Evolutionary conservation across 2,797 vertebrate species (phyloP).

Genomic region (Eleutherodactylus coqui): DNA sequence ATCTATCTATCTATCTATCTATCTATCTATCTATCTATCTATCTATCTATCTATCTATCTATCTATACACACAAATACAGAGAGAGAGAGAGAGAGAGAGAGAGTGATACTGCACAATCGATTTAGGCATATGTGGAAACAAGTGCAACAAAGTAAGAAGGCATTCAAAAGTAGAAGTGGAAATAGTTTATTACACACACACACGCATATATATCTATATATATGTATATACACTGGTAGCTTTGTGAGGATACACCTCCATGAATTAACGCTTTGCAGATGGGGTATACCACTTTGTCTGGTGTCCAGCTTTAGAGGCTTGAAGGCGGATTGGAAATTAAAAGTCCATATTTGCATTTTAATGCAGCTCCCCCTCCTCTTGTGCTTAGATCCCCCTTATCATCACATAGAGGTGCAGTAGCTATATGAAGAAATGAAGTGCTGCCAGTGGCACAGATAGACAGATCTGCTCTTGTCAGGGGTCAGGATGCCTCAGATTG

Average conservation of each 20-base stretch:
- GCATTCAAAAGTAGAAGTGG: too few species aligned
- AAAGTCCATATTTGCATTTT: slow-evolving; percentile 49
- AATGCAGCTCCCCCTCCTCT: slow-evolving; percentile 24
- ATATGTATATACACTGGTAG: background rate
- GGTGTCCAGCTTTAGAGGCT: slow-evolving; percentile 7
- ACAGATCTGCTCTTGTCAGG: slow-evolving; percentile 92
- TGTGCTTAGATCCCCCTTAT: slow-evolving; percentile 73
- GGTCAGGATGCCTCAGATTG: slow-evolving; percentile 96
- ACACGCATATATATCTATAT: background rate
- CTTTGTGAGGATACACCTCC: background rate
- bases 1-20: too few species aligned
- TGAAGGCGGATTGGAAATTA: slow-evolving; percentile 36
- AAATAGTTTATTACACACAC: too few species aligned
- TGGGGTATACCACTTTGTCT: background rate
- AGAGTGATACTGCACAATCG: too few species aligned
- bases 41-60: background rate
- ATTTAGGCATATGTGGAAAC: too few species aligned
- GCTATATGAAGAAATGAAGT: slow-evolving; percentile 95
- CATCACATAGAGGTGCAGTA: slow-evolving; percentile 88
- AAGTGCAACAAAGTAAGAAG: too few species aligned
- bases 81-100: background rate
- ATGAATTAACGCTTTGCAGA: background rate
- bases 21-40: background rate
- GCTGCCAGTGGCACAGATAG: slow-evolving; percentile 89
- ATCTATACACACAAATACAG: background rate